Evolutionary conservation across 2,888 invertebrate genomes (phyloP).

Genomic region (Drosophila yooni): DNA sequence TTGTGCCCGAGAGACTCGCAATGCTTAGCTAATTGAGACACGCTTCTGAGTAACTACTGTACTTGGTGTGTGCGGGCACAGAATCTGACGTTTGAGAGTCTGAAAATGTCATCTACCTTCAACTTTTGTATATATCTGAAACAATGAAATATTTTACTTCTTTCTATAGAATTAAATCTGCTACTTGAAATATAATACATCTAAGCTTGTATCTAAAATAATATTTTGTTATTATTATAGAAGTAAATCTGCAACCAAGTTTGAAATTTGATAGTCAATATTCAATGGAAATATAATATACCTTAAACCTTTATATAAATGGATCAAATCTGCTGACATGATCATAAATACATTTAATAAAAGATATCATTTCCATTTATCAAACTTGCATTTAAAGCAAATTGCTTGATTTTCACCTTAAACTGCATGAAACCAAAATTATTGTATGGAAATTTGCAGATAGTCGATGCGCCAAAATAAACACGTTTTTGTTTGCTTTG

Average conservation of each 20-base stretch:
- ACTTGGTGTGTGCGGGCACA: constrained; percentile 12
- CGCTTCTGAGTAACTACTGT: constrained; percentile 12
- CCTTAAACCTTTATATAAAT: not conserved
- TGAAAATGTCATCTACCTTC: not conserved
- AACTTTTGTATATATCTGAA: not conserved
- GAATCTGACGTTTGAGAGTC: not conserved
- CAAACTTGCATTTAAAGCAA: not conserved
- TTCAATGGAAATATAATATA: not conserved
- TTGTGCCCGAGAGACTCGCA: constrained; percentile 47
- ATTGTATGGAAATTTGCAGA: not conserved
- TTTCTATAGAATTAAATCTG: not conserved
- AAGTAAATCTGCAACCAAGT: not conserved
- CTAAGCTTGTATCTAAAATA: not conserved
- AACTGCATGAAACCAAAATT: not conserved
- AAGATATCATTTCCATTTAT: not conserved
- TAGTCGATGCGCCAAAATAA: not conserved
- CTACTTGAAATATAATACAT: not conserved
- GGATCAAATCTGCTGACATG: not conserved
- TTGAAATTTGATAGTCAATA: not conserved
- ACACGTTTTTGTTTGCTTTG: constrained; percentile 13
- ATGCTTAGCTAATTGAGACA: constrained; percentile 58
- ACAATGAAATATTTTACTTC: not conserved
- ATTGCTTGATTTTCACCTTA: not conserved
- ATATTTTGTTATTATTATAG: not conserved
- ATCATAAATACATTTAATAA: not conserved